Base-by-base conservation (phyloP, 2,797 vertebrate species). In the Trematomus bernacchii region DNA sequence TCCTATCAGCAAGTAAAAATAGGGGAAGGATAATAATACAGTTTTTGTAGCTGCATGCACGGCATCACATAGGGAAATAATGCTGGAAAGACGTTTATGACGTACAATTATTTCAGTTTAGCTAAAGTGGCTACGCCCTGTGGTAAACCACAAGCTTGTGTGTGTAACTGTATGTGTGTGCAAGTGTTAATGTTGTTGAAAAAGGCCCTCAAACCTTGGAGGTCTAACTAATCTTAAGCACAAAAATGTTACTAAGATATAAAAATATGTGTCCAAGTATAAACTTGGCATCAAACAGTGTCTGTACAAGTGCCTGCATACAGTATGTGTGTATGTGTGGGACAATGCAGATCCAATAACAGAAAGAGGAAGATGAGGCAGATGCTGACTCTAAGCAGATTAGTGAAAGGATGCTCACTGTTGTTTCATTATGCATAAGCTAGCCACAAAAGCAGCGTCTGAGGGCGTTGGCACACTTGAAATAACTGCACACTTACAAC, bases 121-220 rank as follows among this genome's bases (percentile, higher is more conserved):
- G 76, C 44, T 80, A 55, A 77, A 75, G 77, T 23, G 92, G 33
- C 86, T 87, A 94, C 94, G 30, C 95, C 95, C 93, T 95, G 93
- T 90, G 93, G 95, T 92, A 66, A 88, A 94, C 94, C 93, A 92
- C 87, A 80, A 71, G 79, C 42, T 65, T 71, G 69, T 71, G 33
- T 58, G 57, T 82, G 51, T 52, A 62, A 72, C 53, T 51, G 63
- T 54, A 46, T 18, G 54, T 46, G 59, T 42, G 58, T 57, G 55
- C 73, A 79, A 72, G 59, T 54, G 19, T 76, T 68, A 53, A 50
- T 58, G 44, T 14, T n/a, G n/a, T n/a, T n/a, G 59, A 66, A 50
- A 68, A 47, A 59, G 27, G 11, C 19, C 37, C 10, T 79, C 23
- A 23, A n/a, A n/a, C n/a, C 64, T 58, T 55, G 12, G 10, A 58